phyloP scores from a whole-genome alignment of 2,888 invertebrate genomes.

The Phaonia tiefii region DNA sequence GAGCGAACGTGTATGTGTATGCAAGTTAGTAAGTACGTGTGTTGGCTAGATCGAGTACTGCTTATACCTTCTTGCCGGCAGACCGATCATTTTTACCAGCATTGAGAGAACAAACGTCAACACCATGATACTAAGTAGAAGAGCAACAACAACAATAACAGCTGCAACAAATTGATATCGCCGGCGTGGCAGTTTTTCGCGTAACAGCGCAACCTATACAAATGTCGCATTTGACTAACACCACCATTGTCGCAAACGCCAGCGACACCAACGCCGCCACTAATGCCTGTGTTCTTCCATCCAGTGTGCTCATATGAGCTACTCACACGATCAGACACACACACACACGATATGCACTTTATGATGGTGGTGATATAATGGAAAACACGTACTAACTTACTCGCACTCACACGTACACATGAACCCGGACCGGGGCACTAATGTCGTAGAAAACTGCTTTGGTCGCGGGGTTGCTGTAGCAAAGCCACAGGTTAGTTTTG shows the following conservation, averaged over 20 bases:
- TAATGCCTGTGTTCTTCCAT: no score
- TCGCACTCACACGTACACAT: background rate
- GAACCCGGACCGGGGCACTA: background rate
- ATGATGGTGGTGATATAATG: conserved; percentile 5
- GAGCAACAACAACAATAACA: conserved; percentile 10
- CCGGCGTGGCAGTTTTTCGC: conserved; percentile 53
- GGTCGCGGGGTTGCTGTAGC: conserved; percentile 63
- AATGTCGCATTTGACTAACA: conserved; percentile 6
- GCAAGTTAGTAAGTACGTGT: background rate
- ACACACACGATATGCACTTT: background rate
- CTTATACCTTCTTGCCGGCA: background rate
- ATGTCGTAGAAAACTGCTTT: conserved; percentile 41
- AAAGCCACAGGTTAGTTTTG: conserved; percentile 73
- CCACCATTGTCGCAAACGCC: no score
- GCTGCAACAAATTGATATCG: conserved; percentile 17
- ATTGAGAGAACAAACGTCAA: conserved; percentile 6
- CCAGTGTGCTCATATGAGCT: no score
- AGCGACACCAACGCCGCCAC: no score
- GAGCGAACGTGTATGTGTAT: background rate
- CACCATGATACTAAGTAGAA: conserved; percentile 8
- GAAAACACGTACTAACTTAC: background rate
- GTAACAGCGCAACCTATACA: conserved; percentile 3
- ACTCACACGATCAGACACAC: conserved; percentile 5
- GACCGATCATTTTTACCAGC: background rate
- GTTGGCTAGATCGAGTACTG: background rate